Conservation (phyloP, 2,888 invertebrate species). For the Sympetrum striolatum region DNA sequence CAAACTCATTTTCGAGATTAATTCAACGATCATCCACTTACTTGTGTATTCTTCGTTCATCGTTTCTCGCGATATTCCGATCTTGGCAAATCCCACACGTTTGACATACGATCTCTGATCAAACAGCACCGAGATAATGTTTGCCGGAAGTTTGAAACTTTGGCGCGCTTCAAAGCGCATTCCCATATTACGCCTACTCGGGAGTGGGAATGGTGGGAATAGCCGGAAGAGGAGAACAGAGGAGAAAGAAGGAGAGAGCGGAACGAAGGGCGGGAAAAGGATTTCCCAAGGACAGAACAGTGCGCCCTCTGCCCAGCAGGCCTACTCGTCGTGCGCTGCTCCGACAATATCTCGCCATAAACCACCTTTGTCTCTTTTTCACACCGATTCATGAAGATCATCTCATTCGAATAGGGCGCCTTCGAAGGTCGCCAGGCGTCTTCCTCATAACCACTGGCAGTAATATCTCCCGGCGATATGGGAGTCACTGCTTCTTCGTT, state of each 20-base stretch:
- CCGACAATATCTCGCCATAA: too few species aligned
- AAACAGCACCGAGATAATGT: background rate
- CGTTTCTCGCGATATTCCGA: too few species aligned
- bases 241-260: background rate
- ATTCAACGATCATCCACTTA: too few species aligned
- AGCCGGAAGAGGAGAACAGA: background rate
- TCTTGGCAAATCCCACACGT: too few species aligned
- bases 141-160: background rate
- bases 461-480: background rate
- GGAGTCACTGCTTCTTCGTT: background rate
- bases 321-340: background rate
- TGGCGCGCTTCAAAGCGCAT: background rate
- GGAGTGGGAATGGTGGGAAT: background rate
- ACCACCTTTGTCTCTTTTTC: background rate
- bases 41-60: too few species aligned
- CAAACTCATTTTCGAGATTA: too few species aligned
- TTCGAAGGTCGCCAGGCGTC: background rate
- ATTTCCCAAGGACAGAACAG: background rate
- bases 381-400: background rate
- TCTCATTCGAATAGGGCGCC: background rate
- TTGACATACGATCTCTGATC: background rate
- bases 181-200: background rate
- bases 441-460: background rate
- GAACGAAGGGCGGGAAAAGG: background rate
- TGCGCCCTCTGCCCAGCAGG: background rate